Conservation (phyloP, 92 coral and sea anemone genomes). For the Epizoanthus rinbou region DNA sequence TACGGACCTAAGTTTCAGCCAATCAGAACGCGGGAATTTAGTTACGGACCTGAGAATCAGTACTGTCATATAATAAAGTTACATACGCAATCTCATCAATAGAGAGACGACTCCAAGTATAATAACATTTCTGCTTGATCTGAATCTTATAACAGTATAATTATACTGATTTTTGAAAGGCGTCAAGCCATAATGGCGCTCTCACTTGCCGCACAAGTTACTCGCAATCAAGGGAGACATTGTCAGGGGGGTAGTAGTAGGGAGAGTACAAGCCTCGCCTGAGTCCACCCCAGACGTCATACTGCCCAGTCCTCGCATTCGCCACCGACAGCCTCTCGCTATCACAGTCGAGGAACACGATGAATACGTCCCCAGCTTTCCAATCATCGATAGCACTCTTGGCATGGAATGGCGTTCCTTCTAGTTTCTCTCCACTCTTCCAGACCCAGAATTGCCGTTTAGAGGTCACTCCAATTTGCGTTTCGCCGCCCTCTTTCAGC, state of each 20-base stretch:
- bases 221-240: neutral
- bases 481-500: neutral
- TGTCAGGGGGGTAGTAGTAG: slow-evolving; percentile 6
- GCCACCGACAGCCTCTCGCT: neutral
- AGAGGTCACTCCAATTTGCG: slow-evolving; percentile 7
- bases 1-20: too few relatives aligned
- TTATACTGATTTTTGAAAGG: too few relatives aligned
- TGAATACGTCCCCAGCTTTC: neutral
- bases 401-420: slow-evolving; percentile 6
- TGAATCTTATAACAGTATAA: too few relatives aligned
- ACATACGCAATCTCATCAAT: too few relatives aligned
- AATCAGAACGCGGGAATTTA: too few relatives aligned
- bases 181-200: neutral
- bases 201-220: neutral
- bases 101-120: too few relatives aligned
- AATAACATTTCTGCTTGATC: too few relatives aligned
- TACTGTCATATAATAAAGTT: too few relatives aligned
- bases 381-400: neutral
- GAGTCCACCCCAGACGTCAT: slow-evolving; percentile 3
- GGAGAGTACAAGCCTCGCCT: neutral
- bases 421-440: slow-evolving; percentile 9
- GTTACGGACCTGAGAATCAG: too few relatives aligned
- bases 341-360: neutral
- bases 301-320: neutral
- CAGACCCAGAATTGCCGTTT: slow-evolving; percentile 16